phyloP scores from a whole-genome alignment of 2,888 invertebrate species.

The Hydriomena furcata region DNA sequence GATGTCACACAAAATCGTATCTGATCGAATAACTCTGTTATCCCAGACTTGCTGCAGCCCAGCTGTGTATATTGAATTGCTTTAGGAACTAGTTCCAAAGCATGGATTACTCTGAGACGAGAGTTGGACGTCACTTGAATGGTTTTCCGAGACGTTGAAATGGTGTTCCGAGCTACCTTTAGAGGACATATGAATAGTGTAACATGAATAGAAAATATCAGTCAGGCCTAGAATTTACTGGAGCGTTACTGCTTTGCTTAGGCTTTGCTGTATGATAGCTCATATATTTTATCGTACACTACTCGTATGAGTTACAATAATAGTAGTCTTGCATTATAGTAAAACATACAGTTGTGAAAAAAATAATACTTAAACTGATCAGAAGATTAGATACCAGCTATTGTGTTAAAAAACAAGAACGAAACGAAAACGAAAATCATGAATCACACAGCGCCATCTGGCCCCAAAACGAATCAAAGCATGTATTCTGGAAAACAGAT shows the following conservation, averaged over 20 bases:
- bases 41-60: not conserved
- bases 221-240: not conserved
- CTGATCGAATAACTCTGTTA: not conserved
- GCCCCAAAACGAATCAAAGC: no score
- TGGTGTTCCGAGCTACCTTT: not conserved
- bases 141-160: not conserved
- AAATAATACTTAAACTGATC: no score
- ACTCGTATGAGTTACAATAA: no score
- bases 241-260: not conserved
- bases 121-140: not conserved
- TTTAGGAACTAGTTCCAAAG: constrained; percentile 1
- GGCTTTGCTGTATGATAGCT: no score
- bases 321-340: no score
- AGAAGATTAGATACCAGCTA: no score
- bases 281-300: no score
- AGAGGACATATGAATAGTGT: not conserved
- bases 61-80: not conserved
- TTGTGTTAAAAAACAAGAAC: no score
- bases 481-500: no score
- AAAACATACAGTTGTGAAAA: no score
- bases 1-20: not conserved
- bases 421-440: no score
- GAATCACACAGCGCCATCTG: no score
- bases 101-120: not conserved
- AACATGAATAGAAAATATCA: not conserved